Percentiles rank a stretch among this genome's conserved stretches.
Evolutionary conservation across 1,140 invertebrate species (phyloP).

Genomic region (Drosophila serrata): DNA sequence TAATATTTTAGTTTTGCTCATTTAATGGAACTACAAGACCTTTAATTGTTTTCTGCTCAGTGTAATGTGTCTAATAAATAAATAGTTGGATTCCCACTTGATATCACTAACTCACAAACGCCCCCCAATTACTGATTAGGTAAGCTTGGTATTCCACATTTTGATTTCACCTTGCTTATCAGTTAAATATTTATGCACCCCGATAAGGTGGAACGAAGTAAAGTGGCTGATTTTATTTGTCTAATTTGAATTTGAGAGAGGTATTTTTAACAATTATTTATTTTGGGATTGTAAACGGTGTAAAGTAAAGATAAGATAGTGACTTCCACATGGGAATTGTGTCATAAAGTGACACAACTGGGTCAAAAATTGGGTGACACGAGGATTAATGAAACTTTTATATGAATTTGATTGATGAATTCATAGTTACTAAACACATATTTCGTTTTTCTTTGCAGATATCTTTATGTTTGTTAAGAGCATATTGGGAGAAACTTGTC

Average conservation of each 20-base stretch:
- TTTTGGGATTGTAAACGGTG: conserved; percentile 22
- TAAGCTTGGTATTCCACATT: conserved; percentile 30
- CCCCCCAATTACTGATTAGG: conserved; percentile 47
- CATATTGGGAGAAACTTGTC: conserved; percentile 59
- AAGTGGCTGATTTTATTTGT: conserved; percentile 9
- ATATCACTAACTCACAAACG: conserved; percentile 47
- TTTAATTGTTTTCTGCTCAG: neutral
- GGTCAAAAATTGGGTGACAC: conserved; percentile 10
- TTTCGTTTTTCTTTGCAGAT: conserved; percentile 45
- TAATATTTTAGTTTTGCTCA: neutral
- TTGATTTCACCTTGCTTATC: conserved; percentile 32
- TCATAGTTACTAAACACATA: neutral
- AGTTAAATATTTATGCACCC: conserved; percentile 39
- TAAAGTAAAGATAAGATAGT: conserved; percentile 24
- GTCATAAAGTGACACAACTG: conserved; percentile 24
- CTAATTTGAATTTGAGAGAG: conserved; percentile 18
- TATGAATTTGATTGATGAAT: conserved; percentile 35
- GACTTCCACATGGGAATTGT: conserved; percentile 30
- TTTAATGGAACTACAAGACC: too few relatives aligned
- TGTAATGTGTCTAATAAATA: conserved; percentile 8
- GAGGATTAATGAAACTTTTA: neutral
- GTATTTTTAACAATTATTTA: conserved; percentile 16
- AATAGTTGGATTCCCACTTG: conserved; percentile 13
- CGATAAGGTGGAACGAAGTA: conserved; percentile 25
- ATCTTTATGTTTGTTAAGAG: conserved; percentile 39